Evolutionary conservation across 2,888 invertebrate species (phyloP).

Genomic region (Beris chalybata): DNA sequence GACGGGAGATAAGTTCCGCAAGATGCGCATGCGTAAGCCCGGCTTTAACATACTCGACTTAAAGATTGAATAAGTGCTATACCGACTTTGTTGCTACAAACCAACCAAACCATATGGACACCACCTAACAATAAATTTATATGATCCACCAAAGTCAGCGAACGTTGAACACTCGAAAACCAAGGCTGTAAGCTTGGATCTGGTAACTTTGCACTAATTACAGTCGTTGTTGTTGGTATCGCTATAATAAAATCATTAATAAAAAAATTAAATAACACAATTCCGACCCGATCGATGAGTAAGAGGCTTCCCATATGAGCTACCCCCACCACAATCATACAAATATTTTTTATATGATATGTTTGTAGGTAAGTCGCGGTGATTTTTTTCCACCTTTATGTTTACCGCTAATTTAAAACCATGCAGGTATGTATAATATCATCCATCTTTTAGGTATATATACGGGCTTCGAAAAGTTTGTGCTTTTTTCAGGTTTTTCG

Average conservation of each 20-base stretch:
- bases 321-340: too few species aligned
- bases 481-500: too few species aligned
- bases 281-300: constrained; percentile 2
- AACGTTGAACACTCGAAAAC: constrained; percentile 22
- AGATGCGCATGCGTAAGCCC: too few species aligned
- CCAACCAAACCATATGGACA: too few species aligned
- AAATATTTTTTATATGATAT: too few species aligned
- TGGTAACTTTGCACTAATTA: constrained; percentile 26
- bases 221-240: constrained; percentile 8
- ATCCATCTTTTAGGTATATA: not conserved
- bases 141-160: constrained; percentile 12
- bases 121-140: too few species aligned
- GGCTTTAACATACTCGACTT: too few species aligned
- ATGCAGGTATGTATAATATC: not conserved
- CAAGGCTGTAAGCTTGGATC: constrained; percentile 15
- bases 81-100: too few species aligned
- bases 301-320: constrained; percentile 1
- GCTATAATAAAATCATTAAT: constrained; percentile 3
- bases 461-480: not conserved
- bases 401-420: constrained; percentile 25
- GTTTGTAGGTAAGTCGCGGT: constrained; percentile 5
- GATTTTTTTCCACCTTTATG: constrained; percentile 1
- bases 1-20: too few species aligned
- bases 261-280: constrained; percentile 2
- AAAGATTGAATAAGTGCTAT: too few species aligned